These are phyloP conservation scores for Coranthus polyacanthus DNA, from an alignment of 2,797 vertebrate species.

Conservation along the genomic window DNA sequence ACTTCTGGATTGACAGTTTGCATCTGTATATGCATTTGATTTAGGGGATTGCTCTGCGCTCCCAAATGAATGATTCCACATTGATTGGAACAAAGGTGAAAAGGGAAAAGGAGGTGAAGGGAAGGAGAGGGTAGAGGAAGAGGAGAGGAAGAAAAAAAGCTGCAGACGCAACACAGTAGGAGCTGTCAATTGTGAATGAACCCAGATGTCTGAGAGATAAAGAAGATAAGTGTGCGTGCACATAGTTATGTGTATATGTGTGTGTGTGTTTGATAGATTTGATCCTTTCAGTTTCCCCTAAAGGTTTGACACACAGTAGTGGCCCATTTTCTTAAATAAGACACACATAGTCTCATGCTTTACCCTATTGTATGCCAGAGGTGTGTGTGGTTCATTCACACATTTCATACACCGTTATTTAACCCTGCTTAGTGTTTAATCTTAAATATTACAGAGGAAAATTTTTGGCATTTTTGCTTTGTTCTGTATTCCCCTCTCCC, in stretches of 20 bases:
- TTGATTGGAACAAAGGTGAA: slow-evolving; percentile 42
- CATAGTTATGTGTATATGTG: slow-evolving; percentile 14
- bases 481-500: slow-evolving; percentile 22
- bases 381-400: slow-evolving; percentile 6
- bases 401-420: background rate
- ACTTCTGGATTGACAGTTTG: slow-evolving; percentile 16
- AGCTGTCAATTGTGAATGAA: slow-evolving; percentile 72
- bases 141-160: slow-evolving; percentile 18
- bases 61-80: slow-evolving; percentile 52
- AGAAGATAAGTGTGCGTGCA: slow-evolving; percentile 10
- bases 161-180: slow-evolving; percentile 59
- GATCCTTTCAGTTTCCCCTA: slow-evolving; percentile 54
- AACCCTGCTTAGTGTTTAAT: slow-evolving; percentile 11
- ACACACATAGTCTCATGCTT: slow-evolving; percentile 21
- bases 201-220: slow-evolving; percentile 71
- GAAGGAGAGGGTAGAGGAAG: background rate
- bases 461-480: slow-evolving; percentile 32
- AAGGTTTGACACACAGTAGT: slow-evolving; percentile 58
- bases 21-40: slow-evolving; percentile 32
- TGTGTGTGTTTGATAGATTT: slow-evolving; percentile 28
- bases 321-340: slow-evolving; percentile 60
- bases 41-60: slow-evolving; percentile 23
- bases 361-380: slow-evolving; percentile 14
- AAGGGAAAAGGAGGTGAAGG: slow-evolving; percentile 8
- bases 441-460: slow-evolving; percentile 16